Evolutionary conservation across 2,888 invertebrate species (phyloP), one percentile per base, ranked within the genome.

Genomic region (Lasioglossum zephyrum): DNA sequence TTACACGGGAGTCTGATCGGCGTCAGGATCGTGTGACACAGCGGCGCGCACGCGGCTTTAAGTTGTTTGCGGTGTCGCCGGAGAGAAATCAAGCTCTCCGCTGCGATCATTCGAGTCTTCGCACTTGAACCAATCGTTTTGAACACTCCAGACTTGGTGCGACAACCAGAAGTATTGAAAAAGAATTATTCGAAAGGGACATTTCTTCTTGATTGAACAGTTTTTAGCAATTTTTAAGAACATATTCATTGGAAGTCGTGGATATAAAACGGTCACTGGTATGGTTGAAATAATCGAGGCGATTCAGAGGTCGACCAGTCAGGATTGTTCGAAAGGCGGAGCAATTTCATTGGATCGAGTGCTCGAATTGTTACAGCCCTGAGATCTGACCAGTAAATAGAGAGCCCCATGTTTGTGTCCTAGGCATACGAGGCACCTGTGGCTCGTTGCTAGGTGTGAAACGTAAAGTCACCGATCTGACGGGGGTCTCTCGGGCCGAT

Each of bases 401-500:
- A 74, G 47, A 44, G 53, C 22, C 18, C 4, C 5, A 11, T 1
- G 57, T 66, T 36, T n/a, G 16, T 72, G 41, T 18, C 36, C 60
- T 60, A 60, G 60, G 26, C 26, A 60, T 31, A 60, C 26, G 60
- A 60, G 26, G 60, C 60, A 60, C 26, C 26, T 26, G 26, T 26
- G 77, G 16, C 73, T 77, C 84, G 87, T 87, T 89, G 88, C 84
- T 90, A 90, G 91, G 91, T 88, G 92, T 87, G 90, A 92, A 92
- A 91, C 87, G 88, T 90, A 90, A 89, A 92, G 90, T 91, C 90
- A 90, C 90, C 92, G 91, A 92, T 90, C 89, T 88, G 90, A 89
- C 88, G 92, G 89, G 89, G 84, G 87, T 87, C 69, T 44, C 79
- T 79, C 88, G 60, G 93, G 94, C 93, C 94, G 94, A 94, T 94